These are phyloP conservation scores for Notarius quadriscutis DNA, from an alignment of 2,113 vertebrate species.

Conservation along the genomic window DNA sequence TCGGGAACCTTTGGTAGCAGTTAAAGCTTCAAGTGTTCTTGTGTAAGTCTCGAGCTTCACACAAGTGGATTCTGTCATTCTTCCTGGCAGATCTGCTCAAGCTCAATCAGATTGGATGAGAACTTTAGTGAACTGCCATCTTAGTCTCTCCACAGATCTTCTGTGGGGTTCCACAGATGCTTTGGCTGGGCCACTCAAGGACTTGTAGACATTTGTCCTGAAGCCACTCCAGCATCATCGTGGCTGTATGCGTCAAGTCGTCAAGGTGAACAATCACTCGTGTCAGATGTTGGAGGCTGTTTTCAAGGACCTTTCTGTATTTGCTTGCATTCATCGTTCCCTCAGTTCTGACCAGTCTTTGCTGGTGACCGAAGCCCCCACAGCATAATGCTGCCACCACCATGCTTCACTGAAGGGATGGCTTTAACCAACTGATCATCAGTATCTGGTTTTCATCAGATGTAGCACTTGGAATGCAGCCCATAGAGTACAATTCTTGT, in stretches of 20 bases:
- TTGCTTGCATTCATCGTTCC: background rate
- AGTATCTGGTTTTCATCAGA: background rate
- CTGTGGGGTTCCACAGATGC: background rate
- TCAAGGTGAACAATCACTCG: background rate
- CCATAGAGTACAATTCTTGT: background rate
- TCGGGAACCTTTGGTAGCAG: background rate
- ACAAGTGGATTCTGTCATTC: background rate
- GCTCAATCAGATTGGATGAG: background rate
- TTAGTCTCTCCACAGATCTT: background rate
- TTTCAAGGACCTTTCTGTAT: background rate
- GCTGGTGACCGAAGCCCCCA: background rate
- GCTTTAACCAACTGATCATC: background rate
- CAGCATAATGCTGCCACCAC: background rate
- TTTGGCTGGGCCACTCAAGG: background rate
- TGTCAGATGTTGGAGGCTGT: background rate
- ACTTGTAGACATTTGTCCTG: background rate
- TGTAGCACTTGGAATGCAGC: background rate
- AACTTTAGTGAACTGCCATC: background rate
- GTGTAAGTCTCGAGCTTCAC: no score
- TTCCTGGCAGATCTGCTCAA: background rate
- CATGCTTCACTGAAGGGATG: background rate
- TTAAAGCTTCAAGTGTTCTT: background rate
- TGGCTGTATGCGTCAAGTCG: background rate
- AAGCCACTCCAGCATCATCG: background rate
- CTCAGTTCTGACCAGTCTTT: background rate